These are phyloP conservation scores for Pemphigus obesinymphae DNA, from an alignment of 1,140 invertebrate genomes.

Conservation along the genomic window DNA sequence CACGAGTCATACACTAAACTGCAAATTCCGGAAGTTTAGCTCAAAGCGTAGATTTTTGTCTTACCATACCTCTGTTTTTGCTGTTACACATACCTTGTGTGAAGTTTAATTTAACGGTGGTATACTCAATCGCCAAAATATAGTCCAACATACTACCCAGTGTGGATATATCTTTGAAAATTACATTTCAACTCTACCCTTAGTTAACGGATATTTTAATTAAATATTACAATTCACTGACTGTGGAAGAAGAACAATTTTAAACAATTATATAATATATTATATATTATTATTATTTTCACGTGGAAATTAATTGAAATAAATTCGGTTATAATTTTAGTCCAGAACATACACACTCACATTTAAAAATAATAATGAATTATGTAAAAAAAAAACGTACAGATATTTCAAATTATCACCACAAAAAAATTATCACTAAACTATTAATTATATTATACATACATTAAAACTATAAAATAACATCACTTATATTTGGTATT, in stretches of 20 bases:
- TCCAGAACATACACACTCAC: too few species aligned
- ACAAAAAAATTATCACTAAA: too few species aligned
- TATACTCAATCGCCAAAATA: neutral
- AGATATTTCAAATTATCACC: too few species aligned
- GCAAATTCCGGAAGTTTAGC: conserved; percentile 6
- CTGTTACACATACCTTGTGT: neutral
- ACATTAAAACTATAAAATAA: too few species aligned
- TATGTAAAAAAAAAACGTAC: too few species aligned
- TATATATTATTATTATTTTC: neutral
- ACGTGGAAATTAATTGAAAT: too few species aligned
- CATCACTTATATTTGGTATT: too few species aligned
- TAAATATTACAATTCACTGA: neutral
- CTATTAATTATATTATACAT: too few species aligned
- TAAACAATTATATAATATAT: neutral
- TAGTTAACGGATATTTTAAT: neutral
- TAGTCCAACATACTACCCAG: neutral
- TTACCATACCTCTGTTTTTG: neutral
- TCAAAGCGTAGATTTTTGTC: neutral
- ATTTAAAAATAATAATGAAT: too few species aligned
- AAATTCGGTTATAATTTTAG: neutral
- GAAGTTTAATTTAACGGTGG: neutral
- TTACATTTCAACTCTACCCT: neutral
- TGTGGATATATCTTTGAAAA: neutral
- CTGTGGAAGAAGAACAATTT: neutral
- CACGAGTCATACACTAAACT: neutral